Percentiles rank a stretch among this genome's conserved stretches.
Evolutionary conservation across 1,140 invertebrate genomes (phyloP).

Genomic region (Caenorhabditis elegans): WBcel235 BX284602.5:13416001-13416500

Average conservation of each 20-base stretch:
- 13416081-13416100: not conserved
- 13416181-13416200: not conserved
- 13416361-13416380: constrained; percentile 25
- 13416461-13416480: not conserved
- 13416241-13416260: not conserved
- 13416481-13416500: too few relatives aligned
- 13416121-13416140: constrained; percentile 30
- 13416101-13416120: constrained; percentile 21
- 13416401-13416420: constrained; percentile 44
- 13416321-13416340: constrained; percentile 7
- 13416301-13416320: not conserved
- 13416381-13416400: constrained; percentile 38
- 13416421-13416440: not conserved
- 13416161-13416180: not conserved
- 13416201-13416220: constrained; percentile 19
- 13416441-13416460: not conserved
- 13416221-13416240: constrained; percentile 20
- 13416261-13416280: not conserved
- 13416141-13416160: constrained; percentile 13
- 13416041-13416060: constrained; percentile 7
- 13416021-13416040: not conserved
- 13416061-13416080: not conserved
- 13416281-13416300: not conserved
- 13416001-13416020: too few relatives aligned
- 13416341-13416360: not conserved